These are phyloP conservation scores for Riptortus pedestris DNA, from an alignment of 1,140 invertebrate genomes.

Conservation along the genomic window DNA sequence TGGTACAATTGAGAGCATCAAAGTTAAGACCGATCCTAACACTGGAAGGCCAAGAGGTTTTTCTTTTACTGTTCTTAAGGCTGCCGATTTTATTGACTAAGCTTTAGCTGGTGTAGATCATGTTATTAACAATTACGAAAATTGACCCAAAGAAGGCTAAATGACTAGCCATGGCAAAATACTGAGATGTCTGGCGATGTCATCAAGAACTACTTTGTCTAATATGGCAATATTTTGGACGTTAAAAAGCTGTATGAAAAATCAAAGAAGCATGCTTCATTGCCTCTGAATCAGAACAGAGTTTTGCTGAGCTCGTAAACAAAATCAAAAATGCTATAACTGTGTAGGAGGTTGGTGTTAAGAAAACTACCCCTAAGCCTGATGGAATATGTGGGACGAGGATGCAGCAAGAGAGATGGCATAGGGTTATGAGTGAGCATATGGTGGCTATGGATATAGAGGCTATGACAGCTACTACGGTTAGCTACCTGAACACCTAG, in stretches of 20 bases:
- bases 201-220: conserved; percentile 79
- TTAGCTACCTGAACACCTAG: too few species aligned
- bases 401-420: conserved; percentile 42
- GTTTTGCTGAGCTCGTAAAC: conserved; percentile 80
- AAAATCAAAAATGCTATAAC: conserved; percentile 84
- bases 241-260: conserved; percentile 94
- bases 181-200: conserved; percentile 84
- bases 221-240: conserved; percentile 84
- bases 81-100: conserved; percentile 79
- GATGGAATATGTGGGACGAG: conserved; percentile 65
- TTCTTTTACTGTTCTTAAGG: conserved; percentile 79
- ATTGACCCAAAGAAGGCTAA: conserved; percentile 93
- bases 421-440: conserved; percentile 23
- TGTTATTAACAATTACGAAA: conserved; percentile 83
- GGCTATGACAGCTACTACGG: conserved; percentile 31
- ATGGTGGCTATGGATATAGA: conserved; percentile 29
- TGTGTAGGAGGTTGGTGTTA: conserved; percentile 88
- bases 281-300: conserved; percentile 85
- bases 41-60: conserved; percentile 55
- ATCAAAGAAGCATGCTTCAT: conserved; percentile 93
- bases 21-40: conserved; percentile 53
- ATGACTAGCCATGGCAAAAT: conserved; percentile 85
- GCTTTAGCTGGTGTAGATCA: conserved; percentile 72
- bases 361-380: conserved; percentile 82
- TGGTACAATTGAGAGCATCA: conserved; percentile 51